A percentile compares a stretch with the other conserved stretches of the same genome.
These are phyloP conservation scores for Drosophila austrosaltans DNA, from an alignment of 2,888 invertebrate genomes.

Conservation along the genomic window DNA sequence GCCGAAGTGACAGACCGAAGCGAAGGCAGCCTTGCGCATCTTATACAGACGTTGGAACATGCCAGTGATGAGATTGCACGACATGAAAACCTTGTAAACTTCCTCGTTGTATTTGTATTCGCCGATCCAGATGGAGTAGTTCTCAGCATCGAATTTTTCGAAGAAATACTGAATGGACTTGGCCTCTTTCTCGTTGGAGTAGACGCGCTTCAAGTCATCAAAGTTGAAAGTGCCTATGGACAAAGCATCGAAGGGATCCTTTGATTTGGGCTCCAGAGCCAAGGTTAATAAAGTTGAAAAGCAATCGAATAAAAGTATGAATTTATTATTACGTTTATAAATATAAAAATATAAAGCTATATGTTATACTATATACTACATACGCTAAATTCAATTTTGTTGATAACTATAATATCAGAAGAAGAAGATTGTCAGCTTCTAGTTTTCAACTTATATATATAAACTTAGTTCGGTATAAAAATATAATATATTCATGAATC, in stretches of 20 bases:
- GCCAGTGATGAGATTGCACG: slow-evolving; percentile 98
- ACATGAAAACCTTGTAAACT: slow-evolving; percentile 97
- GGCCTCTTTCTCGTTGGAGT: slow-evolving; percentile 97
- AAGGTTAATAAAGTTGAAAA: slow-evolving; percentile 79
- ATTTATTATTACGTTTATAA: too few relatives aligned
- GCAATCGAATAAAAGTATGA: too few relatives aligned
- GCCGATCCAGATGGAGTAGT: slow-evolving; percentile 98
- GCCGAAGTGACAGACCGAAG: slow-evolving; percentile 96
- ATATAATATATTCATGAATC: too few relatives aligned
- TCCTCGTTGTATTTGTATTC: slow-evolving; percentile 99
- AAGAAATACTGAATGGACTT: slow-evolving; percentile 99
- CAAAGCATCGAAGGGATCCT: slow-evolving; percentile 95
- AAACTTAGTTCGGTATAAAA: too few relatives aligned
- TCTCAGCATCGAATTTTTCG: slow-evolving; percentile 97
- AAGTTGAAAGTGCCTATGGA: slow-evolving; percentile 97
- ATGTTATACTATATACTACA: too few relatives aligned
- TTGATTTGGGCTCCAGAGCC: slow-evolving; percentile 91
- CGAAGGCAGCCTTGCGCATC: slow-evolving; percentile 98
- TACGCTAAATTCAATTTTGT: too few relatives aligned
- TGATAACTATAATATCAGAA: too few relatives aligned
- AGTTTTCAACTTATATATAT: too few relatives aligned
- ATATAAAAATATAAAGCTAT: too few relatives aligned
- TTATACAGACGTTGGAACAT: slow-evolving; percentile 99
- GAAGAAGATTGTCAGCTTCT: too few relatives aligned
- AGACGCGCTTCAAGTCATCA: slow-evolving; percentile 98